Evolutionary conservation across 2,888 invertebrate genomes (phyloP).

Genomic region (Platerodrilus igneus): DNA sequence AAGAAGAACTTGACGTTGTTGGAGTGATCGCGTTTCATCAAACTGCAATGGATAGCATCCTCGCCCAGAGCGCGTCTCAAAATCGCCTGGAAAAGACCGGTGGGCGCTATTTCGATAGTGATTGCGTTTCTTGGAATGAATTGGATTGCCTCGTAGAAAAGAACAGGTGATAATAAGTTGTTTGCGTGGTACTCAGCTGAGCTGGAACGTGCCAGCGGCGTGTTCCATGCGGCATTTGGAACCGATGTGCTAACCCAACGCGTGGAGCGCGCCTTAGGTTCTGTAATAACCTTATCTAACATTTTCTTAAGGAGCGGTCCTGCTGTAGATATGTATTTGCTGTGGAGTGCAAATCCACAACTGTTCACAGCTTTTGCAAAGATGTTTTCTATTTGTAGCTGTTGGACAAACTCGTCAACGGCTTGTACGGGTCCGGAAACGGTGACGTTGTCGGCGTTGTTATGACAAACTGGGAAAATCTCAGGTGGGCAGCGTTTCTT

Average conservation of each 20-base stretch:
- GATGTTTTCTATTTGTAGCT: slow-evolving; percentile 67
- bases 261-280: slow-evolving; percentile 70
- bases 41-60: slow-evolving; percentile 72
- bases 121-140: slow-evolving; percentile 85
- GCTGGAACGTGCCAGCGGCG: slow-evolving; percentile 71
- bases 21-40: slow-evolving; percentile 76
- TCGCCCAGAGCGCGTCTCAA: slow-evolving; percentile 76
- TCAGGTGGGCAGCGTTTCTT: slow-evolving; percentile 69
- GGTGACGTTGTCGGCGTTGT: slow-evolving; percentile 89
- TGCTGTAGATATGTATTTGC: slow-evolving; percentile 81
- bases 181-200: slow-evolving; percentile 95
- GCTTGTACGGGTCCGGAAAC: slow-evolving; percentile 80
- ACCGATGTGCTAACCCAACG: slow-evolving; percentile 94
- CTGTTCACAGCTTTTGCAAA: slow-evolving; percentile 85
- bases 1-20: slow-evolving; percentile 74
- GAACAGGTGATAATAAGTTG: slow-evolving; percentile 88
- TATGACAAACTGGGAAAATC: slow-evolving; percentile 89
- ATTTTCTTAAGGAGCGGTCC: slow-evolving; percentile 74
- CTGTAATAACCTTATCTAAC: slow-evolving; percentile 75
- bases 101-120: slow-evolving; percentile 91
- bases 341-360: slow-evolving; percentile 91
- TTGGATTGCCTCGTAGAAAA: slow-evolving; percentile 83
- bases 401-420: slow-evolving; percentile 64
- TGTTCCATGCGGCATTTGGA: slow-evolving; percentile 77
- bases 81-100: slow-evolving; percentile 90